phyloP scores from a whole-genome alignment of 2,888 invertebrate species.

The Heliothis peltigera region DNA sequence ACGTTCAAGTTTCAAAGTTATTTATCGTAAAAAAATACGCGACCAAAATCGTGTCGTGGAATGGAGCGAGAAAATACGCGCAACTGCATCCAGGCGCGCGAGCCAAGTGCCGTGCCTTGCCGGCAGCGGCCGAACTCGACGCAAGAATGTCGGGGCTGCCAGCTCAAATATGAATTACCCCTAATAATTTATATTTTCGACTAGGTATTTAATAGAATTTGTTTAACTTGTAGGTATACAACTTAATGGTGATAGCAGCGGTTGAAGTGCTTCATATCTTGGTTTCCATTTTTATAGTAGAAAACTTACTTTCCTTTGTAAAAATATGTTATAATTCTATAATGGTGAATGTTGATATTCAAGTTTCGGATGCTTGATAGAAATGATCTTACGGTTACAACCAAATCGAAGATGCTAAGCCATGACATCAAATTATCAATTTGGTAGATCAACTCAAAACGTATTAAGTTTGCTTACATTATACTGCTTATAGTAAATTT shows the following conservation, averaged over 20 bases:
- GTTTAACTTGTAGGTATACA: no score
- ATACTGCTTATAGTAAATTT: not conserved
- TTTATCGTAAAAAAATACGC: conserved; percentile 60
- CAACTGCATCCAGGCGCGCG: conserved; percentile 25
- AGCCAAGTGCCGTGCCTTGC: conserved; percentile 42
- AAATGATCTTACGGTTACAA: no score
- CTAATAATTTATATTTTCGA: not conserved
- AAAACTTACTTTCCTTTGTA: not conserved
- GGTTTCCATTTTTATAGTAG: not conserved
- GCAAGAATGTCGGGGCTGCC: conserved; percentile 56
- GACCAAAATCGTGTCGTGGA: conserved; percentile 21
- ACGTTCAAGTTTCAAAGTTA: conserved; percentile 30
- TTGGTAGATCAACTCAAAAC: no score
- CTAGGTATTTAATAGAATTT: not conserved
- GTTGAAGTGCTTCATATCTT: not conserved
- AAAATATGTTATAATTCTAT: not conserved
- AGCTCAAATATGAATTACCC: conserved; percentile 37
- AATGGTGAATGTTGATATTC: no score
- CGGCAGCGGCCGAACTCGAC: conserved; percentile 29
- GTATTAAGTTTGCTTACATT: no score
- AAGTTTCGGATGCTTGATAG: no score
- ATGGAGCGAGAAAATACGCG: conserved; percentile 11
- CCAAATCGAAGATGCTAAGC: no score
- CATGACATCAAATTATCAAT: no score
- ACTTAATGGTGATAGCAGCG: no score